phyloP scores from a whole-genome alignment of 2,888 invertebrate species.

The Andrena hattorfiana region DNA sequence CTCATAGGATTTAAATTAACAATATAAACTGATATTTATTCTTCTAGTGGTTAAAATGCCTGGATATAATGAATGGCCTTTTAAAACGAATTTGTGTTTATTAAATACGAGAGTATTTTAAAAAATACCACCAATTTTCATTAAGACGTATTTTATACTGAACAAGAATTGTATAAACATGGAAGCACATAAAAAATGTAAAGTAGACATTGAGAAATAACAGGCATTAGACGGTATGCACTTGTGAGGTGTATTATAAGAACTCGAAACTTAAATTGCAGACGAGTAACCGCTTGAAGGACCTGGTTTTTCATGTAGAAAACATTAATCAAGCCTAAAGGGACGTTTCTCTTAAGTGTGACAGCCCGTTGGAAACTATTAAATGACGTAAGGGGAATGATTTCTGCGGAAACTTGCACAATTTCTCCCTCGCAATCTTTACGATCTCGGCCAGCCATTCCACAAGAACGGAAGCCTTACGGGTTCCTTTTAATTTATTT shows the following conservation, averaged over 20 bases:
- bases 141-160: no score
- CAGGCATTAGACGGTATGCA: no score
- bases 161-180: no score
- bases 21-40: no score
- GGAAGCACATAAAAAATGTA: neutral
- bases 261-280: constrained; percentile 41
- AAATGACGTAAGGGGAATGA: constrained; percentile 63
- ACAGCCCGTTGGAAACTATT: constrained; percentile 61
- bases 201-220: no score
- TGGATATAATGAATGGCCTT: no score
- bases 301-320: constrained; percentile 39
- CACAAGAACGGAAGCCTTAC: neutral
- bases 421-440: constrained; percentile 56
- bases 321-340: constrained; percentile 59
- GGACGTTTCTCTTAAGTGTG: constrained; percentile 45
- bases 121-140: no score
- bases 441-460: constrained; percentile 29
- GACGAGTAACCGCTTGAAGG: constrained; percentile 33
- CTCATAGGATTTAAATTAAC: no score
- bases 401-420: constrained; percentile 52
- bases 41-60: no score
- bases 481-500: constrained; percentile 60
- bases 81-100: no score
- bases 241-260: neutral
- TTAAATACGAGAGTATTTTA: no score